These are phyloP conservation scores for Amphiduros pacificus DNA, from an alignment of 2,888 invertebrate species.

Conservation along the genomic window DNA sequence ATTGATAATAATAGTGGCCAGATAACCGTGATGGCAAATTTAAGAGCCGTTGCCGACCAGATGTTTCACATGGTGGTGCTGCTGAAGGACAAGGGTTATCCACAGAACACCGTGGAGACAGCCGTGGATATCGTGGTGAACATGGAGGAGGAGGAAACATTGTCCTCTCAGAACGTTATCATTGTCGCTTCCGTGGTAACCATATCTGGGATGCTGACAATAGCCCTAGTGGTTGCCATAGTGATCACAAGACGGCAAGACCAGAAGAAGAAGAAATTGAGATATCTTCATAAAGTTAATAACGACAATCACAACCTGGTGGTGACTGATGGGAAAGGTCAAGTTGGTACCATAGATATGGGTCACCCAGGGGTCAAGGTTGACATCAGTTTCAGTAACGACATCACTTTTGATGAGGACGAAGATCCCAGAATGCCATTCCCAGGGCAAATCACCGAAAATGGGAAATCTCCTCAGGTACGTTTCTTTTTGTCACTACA, in stretches of 20 bases:
- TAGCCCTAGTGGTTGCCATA: conserved; percentile 5
- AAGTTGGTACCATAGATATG: not conserved
- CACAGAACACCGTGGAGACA: not conserved
- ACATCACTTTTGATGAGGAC: not conserved
- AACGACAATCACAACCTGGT: not conserved
- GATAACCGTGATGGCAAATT: conserved; percentile 1
- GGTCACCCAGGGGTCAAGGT: not conserved
- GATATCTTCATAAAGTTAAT: too few species aligned
- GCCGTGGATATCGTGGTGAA: conserved; percentile 25
- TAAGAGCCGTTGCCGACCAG: not conserved
- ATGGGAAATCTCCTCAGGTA: too few species aligned
- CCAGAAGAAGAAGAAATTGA: not conserved
- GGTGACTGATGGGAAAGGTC: too few species aligned
- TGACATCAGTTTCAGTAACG: conserved; percentile 1
- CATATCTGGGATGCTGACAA: conserved; percentile 1
- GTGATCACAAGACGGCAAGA: conserved; percentile 4
- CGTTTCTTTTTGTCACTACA: too few species aligned
- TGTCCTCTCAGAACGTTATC: conserved; percentile 3
- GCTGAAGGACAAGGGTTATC: conserved; percentile 11
- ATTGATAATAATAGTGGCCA: conserved; percentile 13
- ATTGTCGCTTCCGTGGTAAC: conserved; percentile 11
- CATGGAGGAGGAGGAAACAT: conserved; percentile 1
- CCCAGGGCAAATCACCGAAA: too few species aligned
- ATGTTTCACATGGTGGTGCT: conserved; percentile 7
- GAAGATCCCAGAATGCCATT: too few species aligned